Percentiles rank a stretch among this genome's conserved stretches.
phyloP scores from a whole-genome alignment of 2,888 invertebrate genomes.

The Lucinisca nassula region DNA sequence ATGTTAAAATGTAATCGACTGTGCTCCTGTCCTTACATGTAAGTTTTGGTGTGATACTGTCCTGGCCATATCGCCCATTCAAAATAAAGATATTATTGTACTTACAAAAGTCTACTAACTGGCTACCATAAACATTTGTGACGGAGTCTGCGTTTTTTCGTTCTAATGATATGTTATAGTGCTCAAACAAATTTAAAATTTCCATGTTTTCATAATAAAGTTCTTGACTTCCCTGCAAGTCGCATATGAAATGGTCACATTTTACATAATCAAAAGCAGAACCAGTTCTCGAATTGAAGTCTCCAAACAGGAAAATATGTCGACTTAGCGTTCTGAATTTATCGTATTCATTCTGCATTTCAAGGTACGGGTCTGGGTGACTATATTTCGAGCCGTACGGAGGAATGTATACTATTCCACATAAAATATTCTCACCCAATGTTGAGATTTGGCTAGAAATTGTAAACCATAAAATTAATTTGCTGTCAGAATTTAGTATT shows the following conservation, averaged over 20 bases:
- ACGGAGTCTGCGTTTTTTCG: neutral
- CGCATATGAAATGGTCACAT: neutral
- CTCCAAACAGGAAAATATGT: slow-evolving; percentile 4
- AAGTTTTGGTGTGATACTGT: neutral
- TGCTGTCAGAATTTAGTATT: neutral
- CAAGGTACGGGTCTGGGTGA: slow-evolving; percentile 10
- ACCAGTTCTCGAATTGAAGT: slow-evolving; percentile 1
- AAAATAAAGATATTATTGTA: neutral
- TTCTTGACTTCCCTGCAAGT: neutral
- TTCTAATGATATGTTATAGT: neutral
- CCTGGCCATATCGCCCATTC: neutral
- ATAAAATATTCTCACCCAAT: neutral
- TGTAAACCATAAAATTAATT: slow-evolving; percentile 1
- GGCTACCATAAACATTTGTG: slow-evolving; percentile 10
- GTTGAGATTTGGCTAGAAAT: neutral
- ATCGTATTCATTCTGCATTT: neutral
- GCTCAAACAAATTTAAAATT: neutral
- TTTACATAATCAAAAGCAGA: neutral
- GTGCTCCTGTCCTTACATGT: slow-evolving; percentile 5
- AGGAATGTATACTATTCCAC: slow-evolving; percentile 11
- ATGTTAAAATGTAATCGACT: slow-evolving; percentile 7
- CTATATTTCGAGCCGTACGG: slow-evolving; percentile 3
- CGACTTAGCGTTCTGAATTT: neutral
- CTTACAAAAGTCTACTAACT: neutral
- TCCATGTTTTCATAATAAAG: neutral